A percentile compares a stretch with the other conserved stretches of the same genome.
Conservation (phyloP, 2,113 vertebrate species). For the Carettochelys insculpta region DNA sequence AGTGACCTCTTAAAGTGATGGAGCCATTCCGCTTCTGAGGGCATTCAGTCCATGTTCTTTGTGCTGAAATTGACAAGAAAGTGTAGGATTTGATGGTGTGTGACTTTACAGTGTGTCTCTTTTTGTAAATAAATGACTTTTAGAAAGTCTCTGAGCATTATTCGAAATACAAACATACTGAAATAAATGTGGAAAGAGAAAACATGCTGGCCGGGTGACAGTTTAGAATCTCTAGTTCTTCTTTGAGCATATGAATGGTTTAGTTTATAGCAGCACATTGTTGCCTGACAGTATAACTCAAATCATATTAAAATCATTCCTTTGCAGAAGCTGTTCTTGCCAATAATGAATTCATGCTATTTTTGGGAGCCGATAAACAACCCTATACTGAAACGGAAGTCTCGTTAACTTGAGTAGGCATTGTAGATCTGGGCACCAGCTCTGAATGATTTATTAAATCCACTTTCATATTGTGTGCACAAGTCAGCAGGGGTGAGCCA, state of each 20-base stretch:
- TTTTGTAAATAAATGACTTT: constrained; percentile 4
- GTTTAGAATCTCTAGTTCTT: background rate
- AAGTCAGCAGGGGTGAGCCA: background rate
- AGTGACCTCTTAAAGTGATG: constrained; percentile 13
- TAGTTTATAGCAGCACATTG: background rate
- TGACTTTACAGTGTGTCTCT: background rate
- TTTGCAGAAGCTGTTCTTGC: background rate
- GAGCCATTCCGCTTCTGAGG: constrained; percentile 39
- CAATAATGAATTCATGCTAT: background rate
- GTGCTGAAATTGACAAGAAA: background rate
- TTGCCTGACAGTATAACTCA: background rate
- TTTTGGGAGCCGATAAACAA: background rate
- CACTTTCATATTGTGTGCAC: background rate
- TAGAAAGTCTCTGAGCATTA: background rate
- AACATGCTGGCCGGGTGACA: background rate
- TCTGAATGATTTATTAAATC: background rate
- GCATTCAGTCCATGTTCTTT: background rate
- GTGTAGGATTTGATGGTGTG: background rate
- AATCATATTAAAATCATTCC: background rate
- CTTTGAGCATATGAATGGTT: background rate
- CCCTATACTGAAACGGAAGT: background rate
- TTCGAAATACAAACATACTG: background rate
- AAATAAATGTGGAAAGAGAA: background rate
- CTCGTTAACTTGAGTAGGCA: background rate
- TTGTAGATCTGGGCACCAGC: background rate